Evolutionary conservation across 2,113 vertebrate genomes (phyloP), one percentile per base, ranked within the genome.

Genomic region (Ardeotis arabs): DNA sequence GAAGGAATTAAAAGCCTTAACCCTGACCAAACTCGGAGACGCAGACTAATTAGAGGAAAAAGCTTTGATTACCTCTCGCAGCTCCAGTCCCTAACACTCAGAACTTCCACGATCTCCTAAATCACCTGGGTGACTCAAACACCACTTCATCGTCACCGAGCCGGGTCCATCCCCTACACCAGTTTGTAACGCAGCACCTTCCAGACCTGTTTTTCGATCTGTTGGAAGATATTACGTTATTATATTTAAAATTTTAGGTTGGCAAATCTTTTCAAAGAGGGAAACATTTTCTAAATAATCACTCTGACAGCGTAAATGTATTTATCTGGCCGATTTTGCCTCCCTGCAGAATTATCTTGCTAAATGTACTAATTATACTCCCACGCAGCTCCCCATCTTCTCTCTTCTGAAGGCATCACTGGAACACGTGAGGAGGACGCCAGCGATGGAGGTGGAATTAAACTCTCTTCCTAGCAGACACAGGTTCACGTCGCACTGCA

Each of bases 291-390:
- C 21, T 33, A 52, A 25, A 25, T 52, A 88, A 94, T 90, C 55
- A 53, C 12, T 72, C 53, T 41, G 86, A 81, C 76, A 87, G 72
- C 29, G 59, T 8, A 77, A 70, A 88, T 39, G 56, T 59, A 78
- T 86, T 92, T 84, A 68, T 80, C 78, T 50, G 69, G 68, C 14
- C 60, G 84, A 28, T 89, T 84, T 78, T 77, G 23, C 49, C 39
- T 53, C 33, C 21, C 39, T 82, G 52, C 67, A 85, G 67, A 80
- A 85, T 88, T 83, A 81, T 73, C 75, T 90, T 84, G 87, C 82
- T 88, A 95, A 95, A 91, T 24, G 39, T 41, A 63, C 66, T 90
- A 66, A 77, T 95, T 93, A 92, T 33, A 78, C 82, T 83, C 96
- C 87, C 85, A 90, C 86, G 33, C 45, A 4, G 15, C 24, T 90